Conservation (phyloP, 2,888 invertebrate species). For the Cosmia trapezina region DNA sequence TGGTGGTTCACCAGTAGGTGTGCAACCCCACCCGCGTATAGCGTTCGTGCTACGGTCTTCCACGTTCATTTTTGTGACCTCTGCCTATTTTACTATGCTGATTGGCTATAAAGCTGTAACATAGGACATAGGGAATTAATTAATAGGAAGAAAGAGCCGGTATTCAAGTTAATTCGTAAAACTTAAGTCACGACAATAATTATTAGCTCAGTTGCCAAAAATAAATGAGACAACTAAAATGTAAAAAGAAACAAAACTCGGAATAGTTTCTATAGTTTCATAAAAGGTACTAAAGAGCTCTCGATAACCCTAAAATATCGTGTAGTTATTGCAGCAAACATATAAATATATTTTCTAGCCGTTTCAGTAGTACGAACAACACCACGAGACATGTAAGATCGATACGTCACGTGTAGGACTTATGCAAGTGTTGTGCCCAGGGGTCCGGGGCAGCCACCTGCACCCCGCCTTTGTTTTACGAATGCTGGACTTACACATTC, state of each 20-base stretch:
- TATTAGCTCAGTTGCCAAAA: too few relatives aligned
- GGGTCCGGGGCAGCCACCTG: slow-evolving; percentile 69
- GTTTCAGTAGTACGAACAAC: slow-evolving; percentile 18
- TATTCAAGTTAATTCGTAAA: neutral
- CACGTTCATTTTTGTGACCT: slow-evolving; percentile 70
- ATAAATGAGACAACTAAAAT: neutral
- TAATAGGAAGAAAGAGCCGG: neutral
- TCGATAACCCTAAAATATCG: slow-evolving; percentile 1
- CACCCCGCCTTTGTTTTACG: slow-evolving; percentile 56
- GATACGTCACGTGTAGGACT: slow-evolving; percentile 75
- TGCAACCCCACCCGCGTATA: slow-evolving; percentile 86
- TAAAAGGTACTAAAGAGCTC: neutral
- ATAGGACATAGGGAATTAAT: slow-evolving; percentile 56
- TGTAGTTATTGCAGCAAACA: slow-evolving; percentile 20
- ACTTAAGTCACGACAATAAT: neutral
- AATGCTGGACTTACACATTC: slow-evolving; percentile 17
- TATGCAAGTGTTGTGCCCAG: slow-evolving; percentile 69
- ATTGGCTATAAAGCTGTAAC: slow-evolving; percentile 72
- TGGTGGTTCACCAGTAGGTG: slow-evolving; percentile 83
- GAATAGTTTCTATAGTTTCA: neutral
- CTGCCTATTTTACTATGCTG: slow-evolving; percentile 14
- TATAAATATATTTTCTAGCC: slow-evolving; percentile 31
- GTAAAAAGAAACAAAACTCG: neutral
- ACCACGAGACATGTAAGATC: slow-evolving; percentile 76
- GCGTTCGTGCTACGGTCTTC: slow-evolving; percentile 75